Evolutionary conservation across 2,888 invertebrate genomes (phyloP).

Genomic region (Keiferia lycopersicella): DNA sequence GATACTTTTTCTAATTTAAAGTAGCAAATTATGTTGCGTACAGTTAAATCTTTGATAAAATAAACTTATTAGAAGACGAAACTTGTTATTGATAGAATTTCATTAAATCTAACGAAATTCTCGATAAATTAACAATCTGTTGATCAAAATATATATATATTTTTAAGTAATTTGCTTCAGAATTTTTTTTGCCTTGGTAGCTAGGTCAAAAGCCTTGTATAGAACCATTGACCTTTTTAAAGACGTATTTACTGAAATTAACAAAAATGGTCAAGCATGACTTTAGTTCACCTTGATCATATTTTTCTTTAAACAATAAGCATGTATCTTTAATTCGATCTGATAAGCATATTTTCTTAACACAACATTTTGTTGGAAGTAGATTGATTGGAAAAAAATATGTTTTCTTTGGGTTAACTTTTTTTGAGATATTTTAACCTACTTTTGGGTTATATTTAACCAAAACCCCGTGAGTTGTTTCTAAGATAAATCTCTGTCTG

Average conservation of each 20-base stretch:
- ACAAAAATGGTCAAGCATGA: too few relatives aligned
- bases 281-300: too few relatives aligned
- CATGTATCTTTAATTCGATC: conserved; percentile 9
- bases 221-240: too few relatives aligned
- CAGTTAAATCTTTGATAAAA: too few relatives aligned
- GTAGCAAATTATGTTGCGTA: too few relatives aligned
- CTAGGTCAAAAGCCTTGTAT: too few relatives aligned
- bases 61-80: background rate
- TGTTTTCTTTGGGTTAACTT: too few relatives aligned
- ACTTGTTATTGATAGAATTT: conserved; percentile 7
- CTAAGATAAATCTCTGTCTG: conserved; percentile 30
- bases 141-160: background rate
- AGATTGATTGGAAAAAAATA: conserved; percentile 24
- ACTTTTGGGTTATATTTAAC: conserved; percentile 24
- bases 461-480: conserved; percentile 21
- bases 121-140: background rate
- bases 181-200: background rate
- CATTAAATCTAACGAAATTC: background rate
- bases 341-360: too few relatives aligned
- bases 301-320: background rate
- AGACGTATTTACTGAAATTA: too few relatives aligned
- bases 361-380: too few relatives aligned
- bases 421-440: background rate
- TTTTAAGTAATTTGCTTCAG: background rate
- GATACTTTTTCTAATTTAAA: too few relatives aligned